phyloP scores from a whole-genome alignment of 2,113 vertebrate species.

The Willisornis vidua region DNA sequence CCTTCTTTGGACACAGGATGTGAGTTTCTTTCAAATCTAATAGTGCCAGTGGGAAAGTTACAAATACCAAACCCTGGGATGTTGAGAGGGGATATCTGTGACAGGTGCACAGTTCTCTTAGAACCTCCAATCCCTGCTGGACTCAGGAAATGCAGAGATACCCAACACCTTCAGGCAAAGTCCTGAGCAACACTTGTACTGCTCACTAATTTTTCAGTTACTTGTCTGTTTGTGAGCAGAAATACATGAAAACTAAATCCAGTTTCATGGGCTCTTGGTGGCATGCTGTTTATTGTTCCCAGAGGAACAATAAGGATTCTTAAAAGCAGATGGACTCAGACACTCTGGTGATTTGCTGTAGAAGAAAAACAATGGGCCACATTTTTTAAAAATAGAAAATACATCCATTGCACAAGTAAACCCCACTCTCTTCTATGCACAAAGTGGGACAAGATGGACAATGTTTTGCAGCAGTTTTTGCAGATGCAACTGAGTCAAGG shows the following conservation, averaged over 20 bases:
- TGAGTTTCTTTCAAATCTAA: not conserved
- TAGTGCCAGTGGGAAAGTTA: not conserved
- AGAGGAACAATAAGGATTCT: constrained; percentile 33
- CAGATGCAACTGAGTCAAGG: not conserved
- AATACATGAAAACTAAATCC: constrained; percentile 3
- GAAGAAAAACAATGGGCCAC: constrained; percentile 31
- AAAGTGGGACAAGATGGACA: not conserved
- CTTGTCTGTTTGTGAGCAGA: not conserved
- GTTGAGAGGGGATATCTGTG: not conserved
- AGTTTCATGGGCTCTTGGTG: constrained; percentile 16
- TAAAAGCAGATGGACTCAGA: constrained; percentile 55
- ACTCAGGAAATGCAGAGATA: not conserved
- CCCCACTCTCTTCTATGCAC: not conserved
- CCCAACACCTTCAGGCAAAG: not conserved
- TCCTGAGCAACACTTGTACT: rapidly evolving
- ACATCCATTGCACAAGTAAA: not conserved
- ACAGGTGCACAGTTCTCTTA: not conserved
- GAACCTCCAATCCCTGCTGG: not conserved
- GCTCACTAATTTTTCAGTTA: not conserved
- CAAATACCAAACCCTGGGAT: not conserved
- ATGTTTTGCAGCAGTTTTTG: not conserved
- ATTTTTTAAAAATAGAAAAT: constrained; percentile 50
- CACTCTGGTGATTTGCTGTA: not conserved
- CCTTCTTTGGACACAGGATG: not conserved
- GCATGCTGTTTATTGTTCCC: constrained; percentile 46